These are phyloP conservation scores for Colistium nudipinnis DNA, from an alignment of 2,113 vertebrate genomes.

Conservation along the genomic window DNA sequence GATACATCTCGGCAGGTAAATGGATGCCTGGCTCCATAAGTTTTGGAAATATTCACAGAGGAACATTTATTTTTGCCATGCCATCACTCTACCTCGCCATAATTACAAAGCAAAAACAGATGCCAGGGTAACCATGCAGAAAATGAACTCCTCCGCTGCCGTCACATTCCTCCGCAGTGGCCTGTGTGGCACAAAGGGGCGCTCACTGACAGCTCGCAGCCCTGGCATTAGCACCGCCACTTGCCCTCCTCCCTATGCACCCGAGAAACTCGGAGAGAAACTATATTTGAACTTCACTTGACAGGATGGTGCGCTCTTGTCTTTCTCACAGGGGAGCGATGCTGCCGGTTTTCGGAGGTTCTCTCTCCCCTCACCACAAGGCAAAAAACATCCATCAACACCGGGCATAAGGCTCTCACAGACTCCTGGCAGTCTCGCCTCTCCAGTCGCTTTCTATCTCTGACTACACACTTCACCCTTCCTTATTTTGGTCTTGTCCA, in stretches of 20 bases:
- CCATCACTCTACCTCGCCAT: constrained; percentile 68
- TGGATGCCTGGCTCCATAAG: constrained; percentile 55
- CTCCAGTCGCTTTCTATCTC: constrained; percentile 25
- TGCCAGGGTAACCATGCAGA: constrained; percentile 82
- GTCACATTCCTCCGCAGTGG: constrained; percentile 50
- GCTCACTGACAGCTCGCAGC: constrained; percentile 57
- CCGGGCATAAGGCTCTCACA: constrained; percentile 46
- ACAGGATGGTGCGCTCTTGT: constrained; percentile 49
- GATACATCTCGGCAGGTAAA: constrained; percentile 49
- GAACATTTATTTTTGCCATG: constrained; percentile 57
- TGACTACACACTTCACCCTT: constrained; percentile 35
- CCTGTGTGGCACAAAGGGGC: constrained; percentile 60
- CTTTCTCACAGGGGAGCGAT: constrained; percentile 39
- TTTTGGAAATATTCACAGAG: constrained; percentile 67
- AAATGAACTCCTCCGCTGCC: constrained; percentile 72
- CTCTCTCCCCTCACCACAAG: constrained; percentile 49
- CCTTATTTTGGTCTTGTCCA: constrained; percentile 65
- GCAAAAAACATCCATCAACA: constrained; percentile 70
- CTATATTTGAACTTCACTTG: constrained; percentile 61
- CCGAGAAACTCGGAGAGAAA: constrained; percentile 31
- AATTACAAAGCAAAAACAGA: constrained; percentile 75
- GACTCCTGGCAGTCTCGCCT: constrained; percentile 15
- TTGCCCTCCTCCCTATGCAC: neutral
- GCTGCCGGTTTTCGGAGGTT: constrained; percentile 49
- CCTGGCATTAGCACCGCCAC: constrained; percentile 39